Evolutionary conservation across 2,797 vertebrate species (phyloP).

Genomic region (Nannoperca australis): DNA sequence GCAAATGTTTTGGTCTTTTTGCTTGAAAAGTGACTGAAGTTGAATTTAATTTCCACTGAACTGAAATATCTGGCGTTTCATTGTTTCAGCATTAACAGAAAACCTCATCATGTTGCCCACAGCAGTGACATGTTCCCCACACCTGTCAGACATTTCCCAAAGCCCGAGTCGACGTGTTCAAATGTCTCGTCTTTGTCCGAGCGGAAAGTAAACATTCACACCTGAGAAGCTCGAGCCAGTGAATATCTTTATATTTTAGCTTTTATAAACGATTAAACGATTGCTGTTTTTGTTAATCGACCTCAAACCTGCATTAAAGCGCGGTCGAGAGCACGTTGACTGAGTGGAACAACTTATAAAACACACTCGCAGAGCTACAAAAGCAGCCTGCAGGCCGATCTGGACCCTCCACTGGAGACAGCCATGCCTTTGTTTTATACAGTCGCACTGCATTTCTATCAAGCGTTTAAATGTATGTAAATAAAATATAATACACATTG

Average conservation of each 20-base stretch:
- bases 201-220: not conserved
- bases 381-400: slow-evolving; percentile 19
- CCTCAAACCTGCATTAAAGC: too few relatives aligned
- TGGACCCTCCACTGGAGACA: not conserved
- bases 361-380: slow-evolving; percentile 33
- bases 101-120: not conserved
- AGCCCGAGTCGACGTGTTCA: too few relatives aligned
- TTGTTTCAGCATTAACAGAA: too few relatives aligned
- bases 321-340: too few relatives aligned
- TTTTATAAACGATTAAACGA: too few relatives aligned
- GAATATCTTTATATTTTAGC: not conserved
- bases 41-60: too few relatives aligned
- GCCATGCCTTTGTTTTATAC: not conserved
- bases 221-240: too few relatives aligned
- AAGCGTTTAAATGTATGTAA: not conserved
- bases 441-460: not conserved
- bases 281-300: too few relatives aligned
- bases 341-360: not conserved
- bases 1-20: not conserved
- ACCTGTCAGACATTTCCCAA: not conserved
- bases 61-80: too few relatives aligned
- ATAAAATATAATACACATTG: not conserved
- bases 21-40: not conserved
- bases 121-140: not conserved
- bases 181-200: not conserved